These are phyloP conservation scores for Eidolon dupreanum DNA, from an alignment of 2,797 vertebrate species.

Conservation along the genomic window DNA sequence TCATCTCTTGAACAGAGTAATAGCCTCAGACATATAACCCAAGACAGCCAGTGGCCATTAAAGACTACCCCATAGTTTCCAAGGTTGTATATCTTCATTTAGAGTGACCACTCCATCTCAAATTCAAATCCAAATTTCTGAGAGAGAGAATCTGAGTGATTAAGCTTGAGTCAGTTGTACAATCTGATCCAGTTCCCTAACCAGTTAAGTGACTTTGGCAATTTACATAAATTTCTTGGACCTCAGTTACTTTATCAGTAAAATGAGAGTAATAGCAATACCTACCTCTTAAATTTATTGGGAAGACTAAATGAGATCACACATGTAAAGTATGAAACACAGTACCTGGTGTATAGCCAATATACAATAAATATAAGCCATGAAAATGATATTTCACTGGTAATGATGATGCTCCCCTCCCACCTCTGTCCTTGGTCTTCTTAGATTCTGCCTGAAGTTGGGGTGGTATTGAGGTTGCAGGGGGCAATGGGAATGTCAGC, in stretches of 20 bases:
- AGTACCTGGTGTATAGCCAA: neutral
- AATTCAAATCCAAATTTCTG: neutral
- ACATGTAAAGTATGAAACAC: neutral
- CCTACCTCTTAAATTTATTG: neutral
- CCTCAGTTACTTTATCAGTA: neutral
- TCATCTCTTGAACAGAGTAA: neutral
- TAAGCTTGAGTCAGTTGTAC: neutral
- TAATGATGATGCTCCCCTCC: neutral
- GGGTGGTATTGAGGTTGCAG: neutral
- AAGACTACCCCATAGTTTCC: neutral
- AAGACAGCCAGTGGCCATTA: neutral
- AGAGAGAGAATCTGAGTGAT: neutral
- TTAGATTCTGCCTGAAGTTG: neutral
- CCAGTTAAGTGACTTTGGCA: neutral
- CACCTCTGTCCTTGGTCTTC: neutral
- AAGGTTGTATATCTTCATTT: neutral
- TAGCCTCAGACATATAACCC: neutral
- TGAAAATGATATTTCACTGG: neutral
- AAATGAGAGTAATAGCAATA: neutral
- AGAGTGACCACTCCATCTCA: neutral
- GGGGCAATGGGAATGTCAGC: neutral
- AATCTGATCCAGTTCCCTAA: neutral
- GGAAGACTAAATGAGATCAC: neutral
- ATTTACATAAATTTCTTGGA: neutral
- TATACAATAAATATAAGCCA: neutral